A percentile compares a stretch with the other conserved stretches of the same genome.
These are phyloP conservation scores for Sphaerophoria taeniata DNA, from an alignment of 2,888 invertebrate genomes.

Conservation along the genomic window DNA sequence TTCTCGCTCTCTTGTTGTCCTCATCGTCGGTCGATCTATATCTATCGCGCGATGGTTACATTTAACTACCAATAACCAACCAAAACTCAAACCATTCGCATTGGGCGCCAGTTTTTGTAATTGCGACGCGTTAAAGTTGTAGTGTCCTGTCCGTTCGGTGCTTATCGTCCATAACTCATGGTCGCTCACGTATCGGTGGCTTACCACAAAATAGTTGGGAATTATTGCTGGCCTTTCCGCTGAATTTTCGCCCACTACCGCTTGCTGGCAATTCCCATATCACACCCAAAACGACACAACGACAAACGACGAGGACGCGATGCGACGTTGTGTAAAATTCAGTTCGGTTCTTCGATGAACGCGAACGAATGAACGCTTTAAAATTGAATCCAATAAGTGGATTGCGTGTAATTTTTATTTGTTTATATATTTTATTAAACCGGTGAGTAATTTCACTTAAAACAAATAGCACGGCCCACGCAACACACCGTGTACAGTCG, in stretches of 20 bases:
- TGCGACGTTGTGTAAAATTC: not conserved
- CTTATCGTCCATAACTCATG: constrained; percentile 73
- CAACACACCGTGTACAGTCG: too few species aligned
- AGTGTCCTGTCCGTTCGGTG: constrained; percentile 64
- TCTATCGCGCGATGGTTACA: not conserved
- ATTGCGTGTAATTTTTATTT: constrained; percentile 41
- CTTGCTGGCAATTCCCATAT: too few species aligned
- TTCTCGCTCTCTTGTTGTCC: too few species aligned
- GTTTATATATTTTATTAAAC: constrained; percentile 50
- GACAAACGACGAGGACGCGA: too few species aligned
- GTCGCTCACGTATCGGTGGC: constrained; percentile 74
- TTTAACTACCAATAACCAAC: not conserved
- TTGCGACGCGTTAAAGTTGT: constrained; percentile 39
- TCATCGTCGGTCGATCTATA: constrained; percentile 10
- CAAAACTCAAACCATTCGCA: constrained; percentile 9
- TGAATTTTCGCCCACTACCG: not conserved
- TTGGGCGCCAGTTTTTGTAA: constrained; percentile 25
- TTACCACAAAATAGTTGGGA: constrained; percentile 74
- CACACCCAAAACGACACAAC: too few species aligned
- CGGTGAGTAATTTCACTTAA: constrained; percentile 51
- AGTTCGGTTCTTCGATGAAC: constrained; percentile 45
- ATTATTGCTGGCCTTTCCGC: constrained; percentile 61
- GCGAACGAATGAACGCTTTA: constrained; percentile 42
- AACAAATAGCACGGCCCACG: constrained; percentile 38
- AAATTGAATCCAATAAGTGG: constrained; percentile 71